Evolutionary conservation across 1,140 invertebrate genomes (phyloP).

Genomic region (Neodiprion fabricii): DNA sequence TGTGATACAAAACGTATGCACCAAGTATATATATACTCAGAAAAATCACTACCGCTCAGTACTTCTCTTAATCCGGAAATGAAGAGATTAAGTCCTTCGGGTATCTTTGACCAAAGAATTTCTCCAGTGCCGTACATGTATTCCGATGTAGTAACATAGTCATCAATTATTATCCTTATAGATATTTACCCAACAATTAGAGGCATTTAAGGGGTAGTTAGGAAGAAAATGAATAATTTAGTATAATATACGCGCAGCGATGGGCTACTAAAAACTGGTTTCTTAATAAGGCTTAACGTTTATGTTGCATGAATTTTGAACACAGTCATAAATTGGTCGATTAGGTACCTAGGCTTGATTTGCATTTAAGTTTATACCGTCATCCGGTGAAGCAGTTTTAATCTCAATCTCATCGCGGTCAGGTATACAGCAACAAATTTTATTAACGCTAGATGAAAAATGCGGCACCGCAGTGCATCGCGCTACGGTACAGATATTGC

Average conservation of each 20-base stretch:
- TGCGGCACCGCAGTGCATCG: too few species aligned
- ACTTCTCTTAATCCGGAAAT: too few species aligned
- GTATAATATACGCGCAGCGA: background rate
- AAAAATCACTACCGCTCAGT: too few species aligned
- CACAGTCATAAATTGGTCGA: background rate
- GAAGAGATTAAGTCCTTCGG: too few species aligned
- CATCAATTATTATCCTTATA: background rate
- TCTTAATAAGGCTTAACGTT: conserved; percentile 2
- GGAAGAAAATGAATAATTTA: background rate
- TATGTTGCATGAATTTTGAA: background rate
- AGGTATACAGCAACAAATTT: too few species aligned
- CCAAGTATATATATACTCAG: too few species aligned
- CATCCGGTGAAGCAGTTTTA: background rate
- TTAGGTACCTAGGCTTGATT: background rate
- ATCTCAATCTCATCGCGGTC: too few species aligned
- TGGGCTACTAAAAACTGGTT: background rate
- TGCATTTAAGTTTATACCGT: background rate
- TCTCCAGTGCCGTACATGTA: too few species aligned
- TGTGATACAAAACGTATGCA: too few species aligned
- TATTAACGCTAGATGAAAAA: too few species aligned
- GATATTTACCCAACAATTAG: background rate
- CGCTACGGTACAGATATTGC: too few species aligned
- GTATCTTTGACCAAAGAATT: too few species aligned
- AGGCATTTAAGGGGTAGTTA: background rate
- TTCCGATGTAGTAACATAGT: background rate